Evolutionary conservation across 2,888 invertebrate genomes (phyloP), one percentile per base, ranked within the genome.

Genomic region (Drosophila nr. perissopoda): DNA sequence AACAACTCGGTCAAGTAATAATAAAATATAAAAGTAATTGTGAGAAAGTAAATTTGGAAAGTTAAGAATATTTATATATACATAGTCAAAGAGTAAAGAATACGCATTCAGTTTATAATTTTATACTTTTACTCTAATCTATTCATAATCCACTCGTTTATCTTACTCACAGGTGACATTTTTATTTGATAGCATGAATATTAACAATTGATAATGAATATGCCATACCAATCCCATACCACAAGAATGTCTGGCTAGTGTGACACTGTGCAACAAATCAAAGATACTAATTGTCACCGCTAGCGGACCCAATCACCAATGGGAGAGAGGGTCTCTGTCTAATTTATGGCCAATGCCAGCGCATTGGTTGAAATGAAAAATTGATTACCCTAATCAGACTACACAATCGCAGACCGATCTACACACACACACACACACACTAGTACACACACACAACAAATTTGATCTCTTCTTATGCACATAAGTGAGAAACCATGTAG

Each of bases 401-500:
- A 56, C 80, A 80, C 80, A 77, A 84, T 85, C 84, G 51, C 11
- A 58, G 62, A 31, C 77, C 80, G 66, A 80, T 73, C 80, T 49
- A 57, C 45, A 66, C 69, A 73, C 72, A 59, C 56, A 49, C 34
- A 36, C 13, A 38, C 11, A 33, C 29, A 29, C n/a, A n/a, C n/a
- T n/a, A n/a, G n/a, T n/a, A n/a, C 4, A 53, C 36, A 60, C 31
- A 62, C 27, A 49, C 49, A 38, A 8, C 18, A 11, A 42, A 59
- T 38, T 53, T 45, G 61, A 66, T 62, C 52, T 53, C 29, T 34
- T 53, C 40, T 62, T 75, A 73, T 76, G 69, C 85, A 76, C 65
- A 74, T 83, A 84, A 88, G 89, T 88, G 85, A 83, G 85, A 85
- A 85, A 83, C 78, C 90, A 80, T 85, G 85, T 85, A 88, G 62